Evolutionary conservation across 2,113 vertebrate species (phyloP), one percentile per base, ranked within the genome.

Genomic region (Menidia beryllina): DNA sequence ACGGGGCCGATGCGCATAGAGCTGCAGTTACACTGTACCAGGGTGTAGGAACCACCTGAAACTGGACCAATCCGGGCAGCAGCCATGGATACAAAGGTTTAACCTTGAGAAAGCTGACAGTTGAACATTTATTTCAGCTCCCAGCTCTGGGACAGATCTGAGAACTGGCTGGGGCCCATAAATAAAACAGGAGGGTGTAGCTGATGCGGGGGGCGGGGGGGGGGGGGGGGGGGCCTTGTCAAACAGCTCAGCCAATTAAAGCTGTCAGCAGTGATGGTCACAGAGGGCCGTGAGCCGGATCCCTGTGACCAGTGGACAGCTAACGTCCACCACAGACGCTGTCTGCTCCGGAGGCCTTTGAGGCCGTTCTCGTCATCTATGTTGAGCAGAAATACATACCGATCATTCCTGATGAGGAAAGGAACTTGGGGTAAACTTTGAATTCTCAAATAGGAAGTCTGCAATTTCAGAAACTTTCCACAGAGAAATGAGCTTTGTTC

Each of bases 131-230:
- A 70, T 75, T 58, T 4, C 26, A 23, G 38, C 55, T 56, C 47
- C 53, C 15, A 74, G 57, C 47, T 19, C 52, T 26, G 47, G 60
- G 49, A 49, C 45, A 19, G 41, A 43, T 15, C 14, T 43, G 6
- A 43, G 41, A 43, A 72, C 61, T 25, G 27, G 25, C 56, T 90
- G 92, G 91, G 77, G 86, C 23, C 3, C 4, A 45, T 7, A 2
- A 15, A n/a, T 84, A 92, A 95, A 94, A 95, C 95, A 96, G 95
- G 95, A 95, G 95, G 95, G 95, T 95, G 96, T 95, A 94, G 94
- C 94, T 95, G 95, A 96, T 96, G 96, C 89, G 94, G 50, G 89
- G 92, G 93, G 93, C 93, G 15, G 5, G 15, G 10, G 9, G 19
- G 41, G 41, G 41, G 93, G 15, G 5, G 15, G 10, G 9, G 19